Conservation (phyloP, 2,888 invertebrate species). For the Muschampia plurimacula region DNA sequence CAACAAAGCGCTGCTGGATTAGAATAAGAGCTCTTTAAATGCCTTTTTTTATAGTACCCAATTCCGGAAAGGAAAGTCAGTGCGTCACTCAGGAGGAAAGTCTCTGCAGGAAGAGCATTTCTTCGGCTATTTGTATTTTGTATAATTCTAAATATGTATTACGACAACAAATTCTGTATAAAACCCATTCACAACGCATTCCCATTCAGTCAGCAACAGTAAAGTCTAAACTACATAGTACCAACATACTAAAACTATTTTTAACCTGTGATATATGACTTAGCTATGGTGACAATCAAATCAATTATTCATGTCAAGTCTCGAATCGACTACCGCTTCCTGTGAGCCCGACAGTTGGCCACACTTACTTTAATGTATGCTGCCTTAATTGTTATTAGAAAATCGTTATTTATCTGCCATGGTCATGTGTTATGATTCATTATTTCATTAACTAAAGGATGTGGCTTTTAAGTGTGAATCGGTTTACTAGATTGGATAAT, state of each 20-base stretch:
- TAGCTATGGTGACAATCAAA: constrained; percentile 40
- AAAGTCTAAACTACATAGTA: constrained; percentile 15
- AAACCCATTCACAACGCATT: constrained; percentile 10
- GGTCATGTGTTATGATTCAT: constrained; percentile 30
- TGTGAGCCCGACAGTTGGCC: constrained; percentile 60
- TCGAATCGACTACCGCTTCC: constrained; percentile 79
- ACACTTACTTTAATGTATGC: constrained; percentile 47
- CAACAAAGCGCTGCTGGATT: too few species aligned
- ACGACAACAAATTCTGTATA: not conserved
- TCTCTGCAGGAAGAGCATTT: too few species aligned
- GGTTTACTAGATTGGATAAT: not conserved
- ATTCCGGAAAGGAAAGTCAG: too few species aligned
- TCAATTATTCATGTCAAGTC: constrained; percentile 72
- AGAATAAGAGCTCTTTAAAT: too few species aligned
- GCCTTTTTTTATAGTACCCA: too few species aligned
- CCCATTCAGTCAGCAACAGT: constrained; percentile 17
- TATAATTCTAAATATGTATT: too few species aligned
- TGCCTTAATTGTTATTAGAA: constrained; percentile 53
- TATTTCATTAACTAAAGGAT: constrained; percentile 29
- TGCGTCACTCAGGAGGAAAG: too few species aligned
- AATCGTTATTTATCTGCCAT: constrained; percentile 38
- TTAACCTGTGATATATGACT: constrained; percentile 13
- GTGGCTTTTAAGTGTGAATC: constrained; percentile 8
- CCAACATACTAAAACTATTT: constrained; percentile 31
- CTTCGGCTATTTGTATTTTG: too few species aligned